Base-by-base conservation (phyloP, 2,797 vertebrate genomes). In the Melanotaenia pygmaea region DNA sequence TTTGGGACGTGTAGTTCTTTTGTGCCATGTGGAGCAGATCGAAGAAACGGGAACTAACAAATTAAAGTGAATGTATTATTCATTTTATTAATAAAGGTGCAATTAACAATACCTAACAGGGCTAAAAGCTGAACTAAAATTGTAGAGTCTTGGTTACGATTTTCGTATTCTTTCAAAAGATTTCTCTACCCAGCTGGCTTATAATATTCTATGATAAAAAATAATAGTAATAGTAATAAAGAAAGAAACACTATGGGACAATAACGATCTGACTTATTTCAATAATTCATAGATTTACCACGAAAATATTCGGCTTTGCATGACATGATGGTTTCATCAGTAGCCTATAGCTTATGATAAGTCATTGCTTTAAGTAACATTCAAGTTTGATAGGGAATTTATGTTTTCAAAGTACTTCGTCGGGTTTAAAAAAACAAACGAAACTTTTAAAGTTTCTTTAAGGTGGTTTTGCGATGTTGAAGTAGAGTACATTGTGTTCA, bases 1-100 rank as follows among this genome's bases (percentile, higher is more conserved):
- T 62, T 0, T 91, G 92, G 94, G 86, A 91, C 70, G 65, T 90
- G 84, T 47, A 80, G 90, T 93, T 57, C 3, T 22, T 47, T 20
- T 34, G 0, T 10, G 22, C 10, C 11, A 34, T 9, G 14, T 12
- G 50, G 7, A 5, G 8, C 16, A 30, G 2, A 56, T 14, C 13
- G 10, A 24, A 6, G 28, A 34, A 50, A 30, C 30, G 30, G 30
- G 30, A 50, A n/a, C 6, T 22, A 11, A n/a, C 9, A 3, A 30
- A 9, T 32, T 18, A 18, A 32, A 57, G 12, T 16, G 10, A 54
- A 54, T 28, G 5, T 28, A 57, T 24, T 12, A 8, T 4, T 16
- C 14, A 9, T n/a, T n/a, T 28, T 30, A 56, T 56, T 9, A 30
- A 30, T 8, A 28, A 9, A 56, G 30, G 54, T 18, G 5, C 5